Evolutionary conservation across 2,113 vertebrate species (phyloP).

Genomic region (Pelobates fuscus): DNA sequence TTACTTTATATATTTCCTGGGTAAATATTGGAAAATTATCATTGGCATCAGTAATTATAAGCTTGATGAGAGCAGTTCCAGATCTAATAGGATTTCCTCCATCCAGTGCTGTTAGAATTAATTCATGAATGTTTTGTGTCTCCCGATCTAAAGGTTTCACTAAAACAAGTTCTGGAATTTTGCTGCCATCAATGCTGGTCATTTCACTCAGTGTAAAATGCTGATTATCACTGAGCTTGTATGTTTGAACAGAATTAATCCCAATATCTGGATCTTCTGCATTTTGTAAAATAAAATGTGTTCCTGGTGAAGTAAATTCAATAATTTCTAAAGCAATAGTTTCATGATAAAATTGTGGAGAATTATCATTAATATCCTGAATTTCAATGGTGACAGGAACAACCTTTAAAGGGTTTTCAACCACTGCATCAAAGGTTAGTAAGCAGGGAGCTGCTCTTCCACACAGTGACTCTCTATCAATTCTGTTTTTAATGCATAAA

Average conservation of each 20-base stretch:
- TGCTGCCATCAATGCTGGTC: constrained; percentile 52
- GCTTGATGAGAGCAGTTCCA: constrained; percentile 55
- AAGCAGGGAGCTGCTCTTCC: constrained; percentile 60
- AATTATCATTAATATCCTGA: constrained; percentile 62
- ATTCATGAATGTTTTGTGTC: constrained; percentile 48
- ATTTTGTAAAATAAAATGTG: constrained; percentile 59
- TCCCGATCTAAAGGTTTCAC: constrained; percentile 64
- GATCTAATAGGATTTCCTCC: constrained; percentile 65
- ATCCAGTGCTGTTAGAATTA: constrained; percentile 66
- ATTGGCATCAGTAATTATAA: constrained; percentile 64
- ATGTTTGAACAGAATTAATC: constrained; percentile 59
- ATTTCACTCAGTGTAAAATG: constrained; percentile 61
- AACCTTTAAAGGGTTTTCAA: constrained; percentile 71
- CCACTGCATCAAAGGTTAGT: constrained; percentile 64
- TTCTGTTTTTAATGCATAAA: constrained; percentile 56
- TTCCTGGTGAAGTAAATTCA: constrained; percentile 50
- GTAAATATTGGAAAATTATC: constrained; percentile 63
- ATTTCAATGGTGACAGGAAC: constrained; percentile 59
- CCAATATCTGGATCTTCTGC: constrained; percentile 62
- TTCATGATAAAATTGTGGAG: constrained; percentile 54
- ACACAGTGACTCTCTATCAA: constrained; percentile 74
- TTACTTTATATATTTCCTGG: constrained; percentile 49
- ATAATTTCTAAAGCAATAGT: constrained; percentile 57
- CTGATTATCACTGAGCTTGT: constrained; percentile 59
- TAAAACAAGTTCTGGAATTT: constrained; percentile 61